These are phyloP conservation scores for Drepanosiphum platanoidis DNA, from an alignment of 2,888 invertebrate genomes.

Conservation along the genomic window DNA sequence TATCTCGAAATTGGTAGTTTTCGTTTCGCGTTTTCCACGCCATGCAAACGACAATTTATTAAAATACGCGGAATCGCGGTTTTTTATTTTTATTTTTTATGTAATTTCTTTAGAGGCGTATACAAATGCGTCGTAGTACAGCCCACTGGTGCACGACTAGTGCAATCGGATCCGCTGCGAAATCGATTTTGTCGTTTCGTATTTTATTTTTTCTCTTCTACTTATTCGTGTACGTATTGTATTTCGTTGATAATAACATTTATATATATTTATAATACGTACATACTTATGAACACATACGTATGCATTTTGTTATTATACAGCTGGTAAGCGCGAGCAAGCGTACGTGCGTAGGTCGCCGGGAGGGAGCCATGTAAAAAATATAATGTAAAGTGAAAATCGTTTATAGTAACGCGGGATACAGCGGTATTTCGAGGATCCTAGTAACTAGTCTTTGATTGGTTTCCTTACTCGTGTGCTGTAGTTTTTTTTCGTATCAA, in stretches of 20 bases:
- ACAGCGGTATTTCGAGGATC: no score
- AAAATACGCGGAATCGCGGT: neutral
- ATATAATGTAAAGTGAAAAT: no score
- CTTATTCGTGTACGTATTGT: constrained; percentile 2
- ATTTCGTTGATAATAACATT: constrained; percentile 8
- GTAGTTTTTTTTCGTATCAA: no score
- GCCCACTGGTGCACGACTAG: constrained; percentile 1
- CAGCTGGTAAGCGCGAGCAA: neutral
- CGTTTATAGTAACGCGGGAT: no score
- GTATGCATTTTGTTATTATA: constrained; percentile 3
- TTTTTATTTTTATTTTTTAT: neutral
- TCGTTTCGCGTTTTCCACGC: neutral
- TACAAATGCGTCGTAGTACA: constrained; percentile 33
- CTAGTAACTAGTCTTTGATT: no score
- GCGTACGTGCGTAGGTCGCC: neutral
- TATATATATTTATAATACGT: neutral
- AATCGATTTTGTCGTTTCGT: constrained; percentile 15
- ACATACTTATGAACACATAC: neutral
- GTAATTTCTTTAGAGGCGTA: constrained; percentile 31
- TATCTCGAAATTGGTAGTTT: neutral
- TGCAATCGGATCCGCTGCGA: constrained; percentile 33
- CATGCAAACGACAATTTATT: neutral
- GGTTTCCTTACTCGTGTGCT: no score
- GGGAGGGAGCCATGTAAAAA: neutral
- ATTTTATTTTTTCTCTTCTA: neutral